A percentile compares a stretch with the other conserved stretches of the same genome.
These are phyloP conservation scores for Caenorhabditis briggsae DNA, from an alignment of 1,140 invertebrate species.

Conservation along the genomic window DNA sequence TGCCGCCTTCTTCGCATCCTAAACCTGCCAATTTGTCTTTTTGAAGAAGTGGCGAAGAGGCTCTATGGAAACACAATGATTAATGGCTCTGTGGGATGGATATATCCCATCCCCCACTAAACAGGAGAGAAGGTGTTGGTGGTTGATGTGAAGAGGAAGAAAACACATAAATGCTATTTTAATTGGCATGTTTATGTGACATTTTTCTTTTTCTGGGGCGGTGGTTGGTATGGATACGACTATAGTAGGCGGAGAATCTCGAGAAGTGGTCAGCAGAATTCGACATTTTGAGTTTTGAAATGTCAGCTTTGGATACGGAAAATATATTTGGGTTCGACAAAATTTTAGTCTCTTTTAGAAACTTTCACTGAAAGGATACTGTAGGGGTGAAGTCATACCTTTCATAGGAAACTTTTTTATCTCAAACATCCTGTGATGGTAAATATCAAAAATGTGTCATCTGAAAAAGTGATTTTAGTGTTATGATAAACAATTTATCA, in stretches of 20 bases:
- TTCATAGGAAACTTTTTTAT: too few species aligned
- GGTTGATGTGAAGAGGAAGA: background rate
- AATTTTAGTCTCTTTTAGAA: too few species aligned
- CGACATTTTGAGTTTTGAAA: too few species aligned
- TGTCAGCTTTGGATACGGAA: too few species aligned
- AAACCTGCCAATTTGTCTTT: slow-evolving; percentile 19
- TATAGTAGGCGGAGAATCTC: background rate
- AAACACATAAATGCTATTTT: background rate
- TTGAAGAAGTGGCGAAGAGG: background rate
- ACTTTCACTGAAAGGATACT: too few species aligned
- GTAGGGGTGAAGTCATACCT: too few species aligned
- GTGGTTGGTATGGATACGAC: slow-evolving; percentile 2
- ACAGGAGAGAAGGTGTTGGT: background rate
- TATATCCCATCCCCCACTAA: background rate
- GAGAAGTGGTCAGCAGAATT: background rate
- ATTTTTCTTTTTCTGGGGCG: background rate
- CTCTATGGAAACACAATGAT: slow-evolving; percentile 37
- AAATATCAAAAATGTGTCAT: too few species aligned
- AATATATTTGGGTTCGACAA: too few species aligned
- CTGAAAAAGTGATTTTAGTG: too few species aligned
- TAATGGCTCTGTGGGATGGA: background rate
- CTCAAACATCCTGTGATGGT: too few species aligned
- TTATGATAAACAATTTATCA: too few species aligned
- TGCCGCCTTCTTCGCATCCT: background rate
- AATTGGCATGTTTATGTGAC: slow-evolving; percentile 7